Evolutionary conservation across 2,888 invertebrate species (phyloP), one percentile per base, ranked within the genome.

Genomic region (Criorhina ranunculi): DNA sequence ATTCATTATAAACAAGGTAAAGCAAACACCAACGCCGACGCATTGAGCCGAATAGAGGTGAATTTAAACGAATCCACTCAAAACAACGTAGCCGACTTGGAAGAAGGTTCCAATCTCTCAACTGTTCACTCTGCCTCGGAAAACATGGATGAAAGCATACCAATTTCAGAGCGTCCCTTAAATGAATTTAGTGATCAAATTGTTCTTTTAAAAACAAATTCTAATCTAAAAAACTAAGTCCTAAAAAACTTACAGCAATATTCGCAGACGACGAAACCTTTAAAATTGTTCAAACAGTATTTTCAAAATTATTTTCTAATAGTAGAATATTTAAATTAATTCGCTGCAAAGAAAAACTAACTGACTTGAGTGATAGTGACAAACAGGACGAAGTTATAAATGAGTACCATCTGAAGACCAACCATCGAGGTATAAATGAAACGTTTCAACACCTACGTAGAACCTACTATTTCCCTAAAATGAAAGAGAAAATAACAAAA

Each of bases 371-470:
- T 3, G 19, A 17, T 8, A 33, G 6, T 8, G 87, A 87, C 49
- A 53, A 86, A 15, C 88, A 88, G 62, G 87, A 87, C 24, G 53
- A 76, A 81, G 24, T 83, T 7, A 87, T 87, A 19, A 77, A 67
- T 8, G 64, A 86, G 7, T 87, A 79, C 31, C 88, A 88, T 49
- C 19, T 53, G 29, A 82, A 86, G 37, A 76, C 49, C 3, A 86
- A 87, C 62, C 87, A 87, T 42, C 49, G 86, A 24, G 87, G 86
- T 40, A 87, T 87, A 9, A 86, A 53, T 12, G 86, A 86, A 78
- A 87, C 83, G 4, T 24, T 24, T 7, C 35, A 75, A 42, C 86
- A 87, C 44, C 64, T 87, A 8, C 86, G 75, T 49, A 78, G 83
- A 73, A 33, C 72, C 35, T 86, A 62, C 44, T 87, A 77, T 49